Evolutionary conservation across 2,113 vertebrate genomes (phyloP).

Genomic region (Xenotilapia leptura): DNA sequence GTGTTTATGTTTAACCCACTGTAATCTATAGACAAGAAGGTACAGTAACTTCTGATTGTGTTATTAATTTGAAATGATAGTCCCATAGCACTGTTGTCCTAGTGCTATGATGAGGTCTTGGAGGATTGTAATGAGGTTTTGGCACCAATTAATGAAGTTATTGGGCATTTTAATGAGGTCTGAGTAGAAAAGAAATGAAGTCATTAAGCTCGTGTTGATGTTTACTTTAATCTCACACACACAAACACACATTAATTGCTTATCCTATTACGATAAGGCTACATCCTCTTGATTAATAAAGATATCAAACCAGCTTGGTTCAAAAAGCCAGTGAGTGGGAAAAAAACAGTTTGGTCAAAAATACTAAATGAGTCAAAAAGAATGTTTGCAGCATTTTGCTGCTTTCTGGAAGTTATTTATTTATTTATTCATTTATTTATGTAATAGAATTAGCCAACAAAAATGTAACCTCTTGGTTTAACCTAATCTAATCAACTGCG

Average conservation of each 20-base stretch:
- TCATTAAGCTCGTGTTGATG: slow-evolving; percentile 27
- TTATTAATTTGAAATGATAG: neutral
- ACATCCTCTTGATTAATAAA: slow-evolving; percentile 14
- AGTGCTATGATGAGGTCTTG: slow-evolving; percentile 34
- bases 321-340: neutral
- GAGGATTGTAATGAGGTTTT: slow-evolving; percentile 45
- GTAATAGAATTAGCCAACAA: neutral
- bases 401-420: neutral
- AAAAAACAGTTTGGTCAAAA: neutral
- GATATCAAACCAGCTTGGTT: neutral
- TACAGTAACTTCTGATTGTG: neutral
- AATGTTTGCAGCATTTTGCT: neutral
- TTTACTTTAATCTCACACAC: slow-evolving; percentile 9
- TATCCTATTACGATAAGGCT: slow-evolving; percentile 11
- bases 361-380: neutral
- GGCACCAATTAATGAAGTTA: slow-evolving; percentile 44
- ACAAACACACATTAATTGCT: slow-evolving; percentile 8
- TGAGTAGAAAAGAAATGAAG: slow-evolving; percentile 29
- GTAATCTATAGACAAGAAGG: neutral
- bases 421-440: neutral
- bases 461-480: neutral
- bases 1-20: neutral
- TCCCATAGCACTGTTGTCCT: neutral
- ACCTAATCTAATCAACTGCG: fast-evolving
- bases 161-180: slow-evolving; percentile 51